Evolutionary conservation across 2,888 invertebrate species (phyloP).

Genomic region (Coenonympha glycerion): DNA sequence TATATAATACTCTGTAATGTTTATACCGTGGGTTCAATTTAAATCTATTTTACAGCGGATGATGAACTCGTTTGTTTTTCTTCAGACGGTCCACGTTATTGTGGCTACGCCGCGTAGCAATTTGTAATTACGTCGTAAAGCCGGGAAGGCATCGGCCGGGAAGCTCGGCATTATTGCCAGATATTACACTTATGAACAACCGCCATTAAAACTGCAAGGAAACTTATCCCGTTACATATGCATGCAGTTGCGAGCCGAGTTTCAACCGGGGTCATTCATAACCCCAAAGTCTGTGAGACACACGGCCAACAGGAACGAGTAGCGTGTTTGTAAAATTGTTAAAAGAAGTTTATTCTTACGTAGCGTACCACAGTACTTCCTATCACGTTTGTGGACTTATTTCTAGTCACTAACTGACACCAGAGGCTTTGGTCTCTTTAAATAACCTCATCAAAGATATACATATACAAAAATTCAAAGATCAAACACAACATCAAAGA

Average conservation of each 20-base stretch:
- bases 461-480: too few relatives aligned
- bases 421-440: too few relatives aligned
- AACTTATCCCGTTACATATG: conserved; percentile 63
- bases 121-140: conserved; percentile 29
- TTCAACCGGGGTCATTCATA: conserved; percentile 51
- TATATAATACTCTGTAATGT: too few relatives aligned
- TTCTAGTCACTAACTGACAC: too few relatives aligned
- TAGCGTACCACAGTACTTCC: too few relatives aligned
- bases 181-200: conserved; percentile 72
- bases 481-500: too few relatives aligned
- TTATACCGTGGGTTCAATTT: too few relatives aligned
- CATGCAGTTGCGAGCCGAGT: conserved; percentile 50
- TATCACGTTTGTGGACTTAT: too few relatives aligned
- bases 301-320: conserved; percentile 23
- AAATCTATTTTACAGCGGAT: too few relatives aligned
- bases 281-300: conserved; percentile 40
- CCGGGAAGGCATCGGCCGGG: conserved; percentile 31
- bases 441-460: too few relatives aligned
- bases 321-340: neutral
- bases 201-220: conserved; percentile 60
- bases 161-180: conserved; percentile 50
- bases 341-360: too few relatives aligned
- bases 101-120: conserved; percentile 4
- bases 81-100: neutral
- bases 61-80: neutral